Evolutionary conservation across 2,888 invertebrate genomes (phyloP).

Genomic region (Blera fallax): DNA sequence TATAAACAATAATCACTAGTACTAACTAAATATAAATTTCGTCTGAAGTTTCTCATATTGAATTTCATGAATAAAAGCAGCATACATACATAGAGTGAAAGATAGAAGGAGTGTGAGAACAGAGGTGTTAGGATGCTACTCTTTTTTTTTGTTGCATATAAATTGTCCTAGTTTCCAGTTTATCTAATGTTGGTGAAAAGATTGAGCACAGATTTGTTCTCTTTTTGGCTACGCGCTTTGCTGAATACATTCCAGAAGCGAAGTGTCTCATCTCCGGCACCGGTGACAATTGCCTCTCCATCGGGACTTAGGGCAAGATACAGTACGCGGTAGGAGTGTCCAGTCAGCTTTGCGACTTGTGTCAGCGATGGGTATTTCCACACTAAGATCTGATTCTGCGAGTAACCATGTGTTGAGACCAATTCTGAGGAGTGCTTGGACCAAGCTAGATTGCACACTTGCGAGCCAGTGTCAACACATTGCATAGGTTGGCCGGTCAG

Average conservation of each 20-base stretch:
- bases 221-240: slow-evolving; percentile 96
- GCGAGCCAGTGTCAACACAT: slow-evolving; percentile 98
- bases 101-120: neutral
- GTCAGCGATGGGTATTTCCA: slow-evolving; percentile 99
- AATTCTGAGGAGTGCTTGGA: slow-evolving; percentile 98
- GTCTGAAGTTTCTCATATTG: neutral
- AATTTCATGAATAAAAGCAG: slow-evolving; percentile 11
- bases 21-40: slow-evolving; percentile 37
- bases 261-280: slow-evolving; percentile 98
- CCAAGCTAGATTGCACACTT: slow-evolving; percentile 99
- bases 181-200: slow-evolving; percentile 94
- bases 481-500: slow-evolving; percentile 99
- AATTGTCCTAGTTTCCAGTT: slow-evolving; percentile 72
- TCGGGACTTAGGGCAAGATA: slow-evolving; percentile 98
- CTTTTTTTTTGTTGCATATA: neutral
- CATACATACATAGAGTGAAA: neutral
- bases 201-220: slow-evolving; percentile 96
- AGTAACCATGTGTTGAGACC: slow-evolving; percentile 99
- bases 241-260: slow-evolving; percentile 99
- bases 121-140: neutral
- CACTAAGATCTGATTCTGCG: slow-evolving; percentile 98
- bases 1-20: slow-evolving; percentile 34
- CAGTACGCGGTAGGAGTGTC: slow-evolving; percentile 97
- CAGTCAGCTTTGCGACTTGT: slow-evolving; percentile 98
- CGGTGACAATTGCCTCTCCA: slow-evolving; percentile 99